These are phyloP conservation scores for Cercopithecus mona DNA, from an alignment of 2,113 vertebrate species.

Conservation along the genomic window DNA sequence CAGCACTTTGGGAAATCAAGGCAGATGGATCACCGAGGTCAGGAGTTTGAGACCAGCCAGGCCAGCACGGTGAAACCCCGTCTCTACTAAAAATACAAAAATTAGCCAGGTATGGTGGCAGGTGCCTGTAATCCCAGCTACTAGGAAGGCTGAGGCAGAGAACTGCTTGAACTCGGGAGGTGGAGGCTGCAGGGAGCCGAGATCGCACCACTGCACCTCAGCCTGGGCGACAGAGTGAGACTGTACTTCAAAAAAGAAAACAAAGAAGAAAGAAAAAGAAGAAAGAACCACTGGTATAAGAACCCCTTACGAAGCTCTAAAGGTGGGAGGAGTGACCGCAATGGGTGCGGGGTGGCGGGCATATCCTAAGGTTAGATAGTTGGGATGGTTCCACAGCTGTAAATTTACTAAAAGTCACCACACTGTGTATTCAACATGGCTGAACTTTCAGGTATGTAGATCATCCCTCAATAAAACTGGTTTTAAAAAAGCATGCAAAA, in stretches of 20 bases:
- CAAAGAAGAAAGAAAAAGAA: not conserved
- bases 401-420: not conserved
- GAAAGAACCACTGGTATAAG: not conserved
- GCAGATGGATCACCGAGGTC: too few relatives aligned
- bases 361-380: fast-evolving
- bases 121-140: too few relatives aligned
- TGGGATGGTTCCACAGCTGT: not conserved
- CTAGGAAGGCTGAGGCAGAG: too few relatives aligned
- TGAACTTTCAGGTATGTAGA: not conserved
- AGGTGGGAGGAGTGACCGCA: fast-evolving
- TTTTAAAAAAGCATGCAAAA: not conserved
- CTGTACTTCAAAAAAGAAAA: not conserved
- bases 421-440: not conserved
- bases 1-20: not conserved
- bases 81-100: too few relatives aligned
- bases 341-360: fast-evolving
- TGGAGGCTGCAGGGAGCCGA: too few relatives aligned
- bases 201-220: too few relatives aligned
- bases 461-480: not conserved
- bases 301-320: not conserved
- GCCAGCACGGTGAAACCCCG: too few relatives aligned
- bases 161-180: too few relatives aligned
- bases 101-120: too few relatives aligned
- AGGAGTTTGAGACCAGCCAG: too few relatives aligned
- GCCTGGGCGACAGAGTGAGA: too few relatives aligned